Evolutionary conservation across 2,888 invertebrate genomes (phyloP).

Genomic region (Phanerotoma sp.): DNA sequence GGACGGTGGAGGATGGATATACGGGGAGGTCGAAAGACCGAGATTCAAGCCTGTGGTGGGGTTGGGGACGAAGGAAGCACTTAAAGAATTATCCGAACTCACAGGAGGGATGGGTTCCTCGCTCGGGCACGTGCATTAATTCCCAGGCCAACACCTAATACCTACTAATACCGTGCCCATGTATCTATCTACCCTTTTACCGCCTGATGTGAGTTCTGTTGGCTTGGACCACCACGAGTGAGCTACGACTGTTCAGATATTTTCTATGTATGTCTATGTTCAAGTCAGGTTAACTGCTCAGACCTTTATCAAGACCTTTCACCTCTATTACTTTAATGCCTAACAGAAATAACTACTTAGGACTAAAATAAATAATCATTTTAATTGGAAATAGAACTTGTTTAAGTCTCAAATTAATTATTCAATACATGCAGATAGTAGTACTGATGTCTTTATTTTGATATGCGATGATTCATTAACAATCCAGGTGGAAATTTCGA

Average conservation of each 20-base stretch:
- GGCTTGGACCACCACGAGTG: slow-evolving; percentile 50
- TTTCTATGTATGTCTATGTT: background rate
- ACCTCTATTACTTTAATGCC: background rate
- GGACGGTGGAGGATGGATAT: slow-evolving; percentile 31
- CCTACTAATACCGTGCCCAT: slow-evolving; percentile 56
- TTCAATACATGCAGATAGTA: too few species aligned
- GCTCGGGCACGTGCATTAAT: slow-evolving; percentile 55
- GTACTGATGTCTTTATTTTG: too few species aligned
- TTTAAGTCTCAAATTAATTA: too few species aligned
- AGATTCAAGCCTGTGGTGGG: slow-evolving; percentile 37
- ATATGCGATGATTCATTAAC: too few species aligned
- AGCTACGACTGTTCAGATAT: background rate
- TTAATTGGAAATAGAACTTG: too few species aligned
- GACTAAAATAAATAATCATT: too few species aligned
- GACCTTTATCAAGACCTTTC: background rate
- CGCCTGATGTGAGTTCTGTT: slow-evolving; percentile 52
- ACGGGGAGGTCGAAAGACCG: slow-evolving; percentile 31
- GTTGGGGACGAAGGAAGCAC: slow-evolving; percentile 52
- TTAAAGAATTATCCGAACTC: slow-evolving; percentile 58
- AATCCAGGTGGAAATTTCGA: too few species aligned
- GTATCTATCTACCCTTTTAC: slow-evolving; percentile 57
- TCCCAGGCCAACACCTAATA: slow-evolving; percentile 58
- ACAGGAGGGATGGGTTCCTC: slow-evolving; percentile 44
- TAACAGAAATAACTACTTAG: too few species aligned
- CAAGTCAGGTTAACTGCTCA: background rate